Evolutionary conservation across 2,888 invertebrate genomes (phyloP), one percentile per base, ranked within the genome.

Genomic region (Neoaliturus tenellus): DNA sequence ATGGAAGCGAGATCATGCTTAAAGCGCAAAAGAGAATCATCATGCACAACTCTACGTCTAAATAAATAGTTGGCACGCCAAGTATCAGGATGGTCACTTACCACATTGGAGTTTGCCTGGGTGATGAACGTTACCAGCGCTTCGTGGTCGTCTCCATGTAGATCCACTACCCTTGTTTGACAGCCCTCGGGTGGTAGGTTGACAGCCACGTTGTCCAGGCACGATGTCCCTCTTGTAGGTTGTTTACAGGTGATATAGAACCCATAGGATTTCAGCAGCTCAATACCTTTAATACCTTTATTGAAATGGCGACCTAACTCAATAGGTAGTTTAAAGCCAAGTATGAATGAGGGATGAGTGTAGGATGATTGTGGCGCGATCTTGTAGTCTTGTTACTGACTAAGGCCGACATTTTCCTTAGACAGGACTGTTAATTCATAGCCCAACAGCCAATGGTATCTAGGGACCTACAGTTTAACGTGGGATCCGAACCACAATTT

Each of bases 251-350:
- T 25, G 12, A 12, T 25, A 14, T n/a, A 75, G 3, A 78, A 33
- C 0, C 78, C 78, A 33, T 25, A 78, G 35, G 48, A 78, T 25
- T 48, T 48, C 48, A 78, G 10, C n/a, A 78, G 78, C 25, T 78
- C 78, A 17, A n/a, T n/a, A n/a, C n/a, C n/a, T n/a, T n/a, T n/a
- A n/a, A n/a, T n/a, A n/a, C n/a, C n/a, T n/a, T n/a, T n/a, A n/a
- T n/a, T n/a, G n/a, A n/a, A n/a, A n/a, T n/a, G n/a, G n/a, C n/a
- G n/a, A n/a, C n/a, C n/a, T n/a, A n/a, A n/a, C n/a, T n/a, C n/a
- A n/a, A n/a, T n/a, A n/a, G n/a, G n/a, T n/a, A n/a, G n/a, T n/a
- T n/a, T n/a, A n/a, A n/a, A n/a, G n/a, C n/a, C n/a, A n/a, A n/a
- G n/a, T n/a, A n/a, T n/a, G n/a, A n/a, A n/a, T n/a, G n/a, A n/a